A percentile compares a stretch with the other conserved stretches of the same genome.
phyloP scores from a whole-genome alignment of 2,113 vertebrate species.

The Ageneiosus marmoratus region DNA sequence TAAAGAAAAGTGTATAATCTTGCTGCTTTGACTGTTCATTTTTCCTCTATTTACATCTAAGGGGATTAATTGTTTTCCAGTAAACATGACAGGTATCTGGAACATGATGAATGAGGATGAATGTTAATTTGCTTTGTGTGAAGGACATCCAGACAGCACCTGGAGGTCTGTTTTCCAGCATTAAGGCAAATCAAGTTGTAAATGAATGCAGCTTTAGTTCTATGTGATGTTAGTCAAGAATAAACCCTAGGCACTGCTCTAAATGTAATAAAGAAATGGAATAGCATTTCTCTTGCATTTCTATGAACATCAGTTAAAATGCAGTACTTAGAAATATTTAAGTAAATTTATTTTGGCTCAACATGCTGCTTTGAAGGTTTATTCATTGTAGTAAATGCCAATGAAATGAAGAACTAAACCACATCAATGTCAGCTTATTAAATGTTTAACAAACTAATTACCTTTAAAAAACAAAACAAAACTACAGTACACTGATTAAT shows the following conservation, averaged over 20 bases:
- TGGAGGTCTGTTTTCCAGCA: slow-evolving; percentile 15
- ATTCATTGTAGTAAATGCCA: background rate
- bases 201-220: background rate
- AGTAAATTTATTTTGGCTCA: background rate
- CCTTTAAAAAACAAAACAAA: background rate
- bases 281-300: background rate
- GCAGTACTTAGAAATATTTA: background rate
- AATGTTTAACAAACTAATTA: slow-evolving; percentile 15
- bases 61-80: slow-evolving; percentile 70
- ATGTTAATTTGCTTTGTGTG: slow-evolving; percentile 54
- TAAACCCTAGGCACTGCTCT: background rate
- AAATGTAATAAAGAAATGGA: background rate
- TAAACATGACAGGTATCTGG: slow-evolving; percentile 60
- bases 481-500: background rate
- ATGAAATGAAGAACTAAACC: background rate
- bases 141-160: slow-evolving; percentile 49
- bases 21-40: slow-evolving; percentile 62
- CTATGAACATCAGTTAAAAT: background rate
- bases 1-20: background rate
- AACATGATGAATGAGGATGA: slow-evolving; percentile 68
- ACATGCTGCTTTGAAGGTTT: background rate
- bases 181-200: slow-evolving; percentile 13
- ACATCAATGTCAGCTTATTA: background rate
- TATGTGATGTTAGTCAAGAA: background rate
- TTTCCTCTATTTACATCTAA: slow-evolving; percentile 56